phyloP scores from a whole-genome alignment of 2,113 vertebrate species.

The Cercopithecus mona region DNA sequence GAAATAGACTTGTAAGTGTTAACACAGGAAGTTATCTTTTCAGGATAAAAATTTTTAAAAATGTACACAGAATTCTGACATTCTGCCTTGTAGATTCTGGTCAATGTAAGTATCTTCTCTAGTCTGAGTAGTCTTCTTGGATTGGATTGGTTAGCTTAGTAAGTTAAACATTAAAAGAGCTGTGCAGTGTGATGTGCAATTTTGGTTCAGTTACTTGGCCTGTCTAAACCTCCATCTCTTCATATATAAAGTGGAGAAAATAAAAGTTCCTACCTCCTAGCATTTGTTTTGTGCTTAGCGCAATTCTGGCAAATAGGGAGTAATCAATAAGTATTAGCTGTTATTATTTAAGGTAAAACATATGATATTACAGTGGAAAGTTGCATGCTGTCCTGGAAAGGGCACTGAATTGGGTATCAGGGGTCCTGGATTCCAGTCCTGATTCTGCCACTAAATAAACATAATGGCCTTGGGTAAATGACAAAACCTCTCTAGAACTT shows the following conservation, averaged over 20 bases:
- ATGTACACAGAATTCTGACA: not conserved
- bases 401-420: not conserved
- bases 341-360: constrained; percentile 32
- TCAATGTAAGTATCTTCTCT: not conserved
- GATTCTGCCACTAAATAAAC: not conserved
- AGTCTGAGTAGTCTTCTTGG: not conserved
- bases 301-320: not conserved
- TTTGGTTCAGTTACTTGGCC: not conserved
- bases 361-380: not conserved
- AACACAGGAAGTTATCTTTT: constrained; percentile 35
- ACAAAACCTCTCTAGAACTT: not conserved
- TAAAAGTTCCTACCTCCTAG: not conserved
- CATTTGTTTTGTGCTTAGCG: not conserved
- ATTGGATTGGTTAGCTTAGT: constrained; percentile 15
- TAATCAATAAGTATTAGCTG: not conserved
- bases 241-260: not conserved
- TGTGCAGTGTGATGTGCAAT: not conserved
- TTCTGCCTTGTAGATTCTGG: not conserved
- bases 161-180: constrained; percentile 14
- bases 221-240: not conserved
- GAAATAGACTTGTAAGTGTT: constrained; percentile 25
- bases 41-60: not conserved
- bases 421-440: not conserved
- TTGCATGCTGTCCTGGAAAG: not conserved
- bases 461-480: not conserved